Evolutionary conservation across 2,113 vertebrate genomes (phyloP).

Genomic region (Prolemur simus): DNA sequence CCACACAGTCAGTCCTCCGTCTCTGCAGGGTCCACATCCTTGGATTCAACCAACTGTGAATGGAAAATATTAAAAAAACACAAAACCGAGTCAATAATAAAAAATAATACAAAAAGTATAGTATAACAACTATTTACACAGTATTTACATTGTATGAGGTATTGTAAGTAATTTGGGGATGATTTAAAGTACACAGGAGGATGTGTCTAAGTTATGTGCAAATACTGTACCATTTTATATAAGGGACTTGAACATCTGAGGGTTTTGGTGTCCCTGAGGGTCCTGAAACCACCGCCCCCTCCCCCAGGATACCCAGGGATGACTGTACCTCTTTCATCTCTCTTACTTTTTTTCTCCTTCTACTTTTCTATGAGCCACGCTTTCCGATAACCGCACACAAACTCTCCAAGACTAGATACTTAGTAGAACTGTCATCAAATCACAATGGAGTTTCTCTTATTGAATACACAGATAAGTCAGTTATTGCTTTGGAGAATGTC

Average conservation of each 20-base stretch:
- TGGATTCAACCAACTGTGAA: background rate
- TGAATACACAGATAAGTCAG: background rate
- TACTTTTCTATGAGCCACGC: background rate
- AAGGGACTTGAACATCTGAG: background rate
- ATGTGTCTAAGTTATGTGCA: background rate
- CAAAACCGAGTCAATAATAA: background rate
- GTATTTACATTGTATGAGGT: background rate
- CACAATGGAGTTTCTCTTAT: background rate
- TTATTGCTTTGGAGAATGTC: background rate
- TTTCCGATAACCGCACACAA: background rate
- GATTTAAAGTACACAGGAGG: background rate
- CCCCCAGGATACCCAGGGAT: background rate
- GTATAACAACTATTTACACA: background rate
- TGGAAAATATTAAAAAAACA: background rate
- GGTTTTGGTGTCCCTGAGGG: background rate
- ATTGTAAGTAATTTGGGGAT: background rate
- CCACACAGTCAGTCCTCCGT: background rate
- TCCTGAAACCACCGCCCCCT: background rate
- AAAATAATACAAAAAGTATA: background rate
- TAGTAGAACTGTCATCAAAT: background rate
- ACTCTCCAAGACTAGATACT: background rate
- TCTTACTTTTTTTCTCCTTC: background rate
- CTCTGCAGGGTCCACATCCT: background rate
- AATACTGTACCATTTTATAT: background rate
- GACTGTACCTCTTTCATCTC: background rate